Evolutionary conservation across 1,140 invertebrate species (phyloP).

Genomic region (Hetaerina americana): DNA sequence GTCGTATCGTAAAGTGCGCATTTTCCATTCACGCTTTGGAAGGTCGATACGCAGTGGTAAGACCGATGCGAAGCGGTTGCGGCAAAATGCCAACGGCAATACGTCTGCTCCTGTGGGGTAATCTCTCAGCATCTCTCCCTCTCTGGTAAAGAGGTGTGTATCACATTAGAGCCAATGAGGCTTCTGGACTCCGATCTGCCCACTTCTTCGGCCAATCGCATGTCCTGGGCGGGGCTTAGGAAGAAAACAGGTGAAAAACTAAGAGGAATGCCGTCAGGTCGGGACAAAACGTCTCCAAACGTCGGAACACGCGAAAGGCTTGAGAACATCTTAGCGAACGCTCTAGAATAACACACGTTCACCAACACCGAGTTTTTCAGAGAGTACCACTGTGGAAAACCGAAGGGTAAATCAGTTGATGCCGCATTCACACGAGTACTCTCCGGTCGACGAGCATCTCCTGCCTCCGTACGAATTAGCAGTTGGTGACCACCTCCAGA

Average conservation of each 20-base stretch:
- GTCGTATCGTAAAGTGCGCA: too few species aligned
- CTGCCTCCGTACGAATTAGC: too few species aligned
- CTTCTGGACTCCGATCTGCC: not conserved
- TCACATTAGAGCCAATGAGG: not conserved
- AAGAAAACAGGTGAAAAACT: not conserved
- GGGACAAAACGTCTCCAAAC: not conserved
- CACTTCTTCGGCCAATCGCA: not conserved
- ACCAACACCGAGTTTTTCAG: not conserved
- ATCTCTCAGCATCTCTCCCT: not conserved
- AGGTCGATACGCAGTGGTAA: not conserved
- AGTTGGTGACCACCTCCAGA: not conserved
- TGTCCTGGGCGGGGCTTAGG: not conserved
- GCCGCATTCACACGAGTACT: too few species aligned
- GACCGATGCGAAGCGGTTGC: not conserved
- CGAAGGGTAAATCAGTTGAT: too few species aligned
- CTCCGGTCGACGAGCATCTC: too few species aligned
- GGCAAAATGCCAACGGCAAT: not conserved
- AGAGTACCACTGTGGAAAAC: not conserved
- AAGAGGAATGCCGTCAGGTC: not conserved
- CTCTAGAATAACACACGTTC: not conserved
- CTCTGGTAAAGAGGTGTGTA: not conserved
- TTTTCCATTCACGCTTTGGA: not conserved
- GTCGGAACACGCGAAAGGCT: too few species aligned
- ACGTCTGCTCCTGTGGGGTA: not conserved
- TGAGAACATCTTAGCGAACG: too few species aligned